These are phyloP conservation scores for Opisthograptis luteolata DNA, from an alignment of 2,888 invertebrate genomes.

Conservation along the genomic window DNA sequence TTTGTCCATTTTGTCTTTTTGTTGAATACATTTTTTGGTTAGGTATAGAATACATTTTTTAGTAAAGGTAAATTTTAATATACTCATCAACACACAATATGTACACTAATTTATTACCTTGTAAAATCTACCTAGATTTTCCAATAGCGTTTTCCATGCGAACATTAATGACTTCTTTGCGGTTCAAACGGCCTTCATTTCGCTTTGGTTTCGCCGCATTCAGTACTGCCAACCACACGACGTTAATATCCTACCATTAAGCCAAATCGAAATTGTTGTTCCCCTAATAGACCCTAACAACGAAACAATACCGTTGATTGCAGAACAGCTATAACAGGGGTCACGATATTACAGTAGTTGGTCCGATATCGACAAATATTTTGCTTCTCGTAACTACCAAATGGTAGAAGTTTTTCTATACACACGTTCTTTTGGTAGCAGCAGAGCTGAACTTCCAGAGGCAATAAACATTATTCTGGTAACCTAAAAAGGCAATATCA, in stretches of 20 bases:
- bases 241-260: constrained; percentile 34
- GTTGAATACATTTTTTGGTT: no score
- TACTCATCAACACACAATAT: no score
- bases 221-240: constrained; percentile 25
- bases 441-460: constrained; percentile 20
- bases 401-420: constrained; percentile 64
- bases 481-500: not conserved
- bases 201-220: constrained; percentile 22
- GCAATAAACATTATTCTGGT: not conserved
- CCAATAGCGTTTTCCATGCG: no score
- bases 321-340: constrained; percentile 29
- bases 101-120: no score
- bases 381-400: constrained; percentile 30
- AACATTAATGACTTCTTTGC: constrained; percentile 10
- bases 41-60: no score
- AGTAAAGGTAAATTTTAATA: no score
- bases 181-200: constrained; percentile 21
- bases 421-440: constrained; percentile 55
- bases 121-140: no score
- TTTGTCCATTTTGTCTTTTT: no score
- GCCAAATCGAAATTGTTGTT: constrained; percentile 36
- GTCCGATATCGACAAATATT: constrained; percentile 31
- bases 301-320: constrained; percentile 36
- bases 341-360: constrained; percentile 35
- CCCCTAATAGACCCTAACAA: constrained; percentile 35